Percentiles rank a stretch among this genome's conserved stretches.
These are phyloP conservation scores for Chouioia cunea DNA, from an alignment of 2,888 invertebrate species.

Conservation along the genomic window DNA sequence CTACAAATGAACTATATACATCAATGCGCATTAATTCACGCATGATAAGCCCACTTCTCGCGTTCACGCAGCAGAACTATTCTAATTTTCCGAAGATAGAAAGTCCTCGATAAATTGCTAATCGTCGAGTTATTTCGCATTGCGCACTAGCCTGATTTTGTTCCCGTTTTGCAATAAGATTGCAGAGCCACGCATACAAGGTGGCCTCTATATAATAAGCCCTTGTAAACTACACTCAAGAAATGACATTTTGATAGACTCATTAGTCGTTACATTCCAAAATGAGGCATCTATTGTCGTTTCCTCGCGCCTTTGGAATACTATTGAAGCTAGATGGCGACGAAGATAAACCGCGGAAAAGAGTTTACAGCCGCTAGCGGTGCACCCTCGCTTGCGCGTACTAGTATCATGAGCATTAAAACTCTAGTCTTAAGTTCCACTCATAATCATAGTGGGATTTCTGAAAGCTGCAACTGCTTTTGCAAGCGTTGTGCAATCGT, in stretches of 20 bases:
- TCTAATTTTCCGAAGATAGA: slow-evolving; percentile 36
- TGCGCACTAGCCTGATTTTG: neutral
- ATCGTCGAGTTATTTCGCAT: slow-evolving; percentile 21
- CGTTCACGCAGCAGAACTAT: slow-evolving; percentile 14
- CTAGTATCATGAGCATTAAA: too few species aligned
- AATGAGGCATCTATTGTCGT: neutral
- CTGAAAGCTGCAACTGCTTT: too few species aligned
- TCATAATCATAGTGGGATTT: too few species aligned
- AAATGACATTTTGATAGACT: slow-evolving; percentile 4
- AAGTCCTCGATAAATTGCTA: slow-evolving; percentile 23
- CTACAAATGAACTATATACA: neutral
- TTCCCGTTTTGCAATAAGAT: slow-evolving; percentile 10
- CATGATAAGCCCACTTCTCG: slow-evolving; percentile 8
- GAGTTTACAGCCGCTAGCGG: too few species aligned
- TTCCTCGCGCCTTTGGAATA: neutral
- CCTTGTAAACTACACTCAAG: neutral
- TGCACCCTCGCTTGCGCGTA: too few species aligned
- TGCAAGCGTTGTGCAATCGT: too few species aligned
- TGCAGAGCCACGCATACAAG: too few species aligned
- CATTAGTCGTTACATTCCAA: neutral
- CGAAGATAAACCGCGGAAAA: neutral
- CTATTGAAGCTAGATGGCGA: neutral
- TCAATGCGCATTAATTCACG: neutral
- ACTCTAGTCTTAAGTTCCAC: too few species aligned
- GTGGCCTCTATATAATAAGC: neutral